A percentile compares a stretch with the other conserved stretches of the same genome.
phyloP scores from a whole-genome alignment of 2,113 vertebrate species.

The Mormyrus lacerda region DNA sequence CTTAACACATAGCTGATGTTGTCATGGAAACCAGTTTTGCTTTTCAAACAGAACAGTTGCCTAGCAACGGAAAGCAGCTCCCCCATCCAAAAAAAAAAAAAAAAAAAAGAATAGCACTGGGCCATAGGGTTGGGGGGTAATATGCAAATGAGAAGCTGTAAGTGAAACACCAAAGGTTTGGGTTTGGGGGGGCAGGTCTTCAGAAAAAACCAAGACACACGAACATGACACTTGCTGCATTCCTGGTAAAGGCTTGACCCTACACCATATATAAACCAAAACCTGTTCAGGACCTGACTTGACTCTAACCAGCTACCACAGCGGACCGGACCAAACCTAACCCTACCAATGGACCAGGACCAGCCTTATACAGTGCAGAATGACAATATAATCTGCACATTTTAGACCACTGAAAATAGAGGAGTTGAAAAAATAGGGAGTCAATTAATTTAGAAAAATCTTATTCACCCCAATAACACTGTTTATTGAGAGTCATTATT shows the following conservation, averaged over 20 bases:
- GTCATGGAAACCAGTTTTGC: slow-evolving; percentile 17
- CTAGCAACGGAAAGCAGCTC: slow-evolving; percentile 1
- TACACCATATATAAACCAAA: neutral
- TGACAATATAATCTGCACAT: neutral
- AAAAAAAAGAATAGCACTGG: neutral
- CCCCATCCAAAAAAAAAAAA: slow-evolving; percentile 1
- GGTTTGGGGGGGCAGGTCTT: neutral
- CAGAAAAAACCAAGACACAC: neutral
- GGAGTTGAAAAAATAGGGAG: neutral
- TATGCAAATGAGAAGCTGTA: neutral
- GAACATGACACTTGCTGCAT: neutral
- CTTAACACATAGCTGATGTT: slow-evolving; percentile 4
- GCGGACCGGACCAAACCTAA: neutral
- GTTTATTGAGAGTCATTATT: neutral
- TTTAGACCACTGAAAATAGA: neutral
- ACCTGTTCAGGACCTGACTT: neutral
- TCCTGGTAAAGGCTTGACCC: neutral
- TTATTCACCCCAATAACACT: neutral
- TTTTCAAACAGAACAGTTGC: slow-evolving; percentile 13
- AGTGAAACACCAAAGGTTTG: neutral
- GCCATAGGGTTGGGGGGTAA: neutral
- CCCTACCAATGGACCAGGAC: neutral
- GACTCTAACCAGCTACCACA: neutral
- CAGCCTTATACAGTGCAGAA: neutral
- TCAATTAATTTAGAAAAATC: neutral